phyloP scores from a whole-genome alignment of 2,797 vertebrate species.

The Serranus cabrilla region DNA sequence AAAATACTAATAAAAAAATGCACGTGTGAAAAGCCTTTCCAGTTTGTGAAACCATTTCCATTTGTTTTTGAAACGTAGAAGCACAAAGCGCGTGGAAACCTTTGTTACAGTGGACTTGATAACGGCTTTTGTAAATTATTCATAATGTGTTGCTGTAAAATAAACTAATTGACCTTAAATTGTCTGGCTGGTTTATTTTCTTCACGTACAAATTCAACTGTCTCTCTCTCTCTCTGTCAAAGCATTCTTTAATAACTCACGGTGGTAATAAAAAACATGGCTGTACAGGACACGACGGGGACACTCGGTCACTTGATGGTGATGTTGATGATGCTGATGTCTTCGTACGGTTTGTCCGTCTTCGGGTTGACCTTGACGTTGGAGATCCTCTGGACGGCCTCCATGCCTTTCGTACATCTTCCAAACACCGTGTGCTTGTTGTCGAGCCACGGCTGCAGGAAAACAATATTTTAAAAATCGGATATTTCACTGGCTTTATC shows the following conservation, averaged over 20 bases:
- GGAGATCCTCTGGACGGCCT: conserved; percentile 98
- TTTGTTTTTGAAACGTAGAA: conserved; percentile 71
- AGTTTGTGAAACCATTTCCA: conserved; percentile 58
- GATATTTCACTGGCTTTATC: no score
- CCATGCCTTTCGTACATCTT: conserved; percentile 97
- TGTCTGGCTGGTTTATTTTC: conserved; percentile 5
- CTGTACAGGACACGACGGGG: conserved; percentile 51
- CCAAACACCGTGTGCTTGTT: conserved; percentile 99
- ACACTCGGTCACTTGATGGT: conserved; percentile 90
- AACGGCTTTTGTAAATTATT: conserved; percentile 83
- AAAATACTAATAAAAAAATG: conserved; percentile 56
- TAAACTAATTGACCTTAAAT: conserved; percentile 65
- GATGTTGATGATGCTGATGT: conserved; percentile 98
- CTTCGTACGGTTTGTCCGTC: conserved; percentile 98
- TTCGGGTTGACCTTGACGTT: conserved; percentile 98
- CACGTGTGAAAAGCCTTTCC: conserved; percentile 70
- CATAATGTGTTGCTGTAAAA: conserved; percentile 83
- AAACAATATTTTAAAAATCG: background rate
- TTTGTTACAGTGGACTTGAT: conserved; percentile 79
- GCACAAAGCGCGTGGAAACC: conserved; percentile 71
- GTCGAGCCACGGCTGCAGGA: conserved; percentile 94
- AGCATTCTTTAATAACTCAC: conserved; percentile 57
- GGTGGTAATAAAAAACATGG: conserved; percentile 49
- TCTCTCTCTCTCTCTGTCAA: background rate
- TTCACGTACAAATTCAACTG: no score